These are phyloP conservation scores for Gymnocephalus cernua DNA, from an alignment of 2,113 vertebrate species.

Conservation along the genomic window DNA sequence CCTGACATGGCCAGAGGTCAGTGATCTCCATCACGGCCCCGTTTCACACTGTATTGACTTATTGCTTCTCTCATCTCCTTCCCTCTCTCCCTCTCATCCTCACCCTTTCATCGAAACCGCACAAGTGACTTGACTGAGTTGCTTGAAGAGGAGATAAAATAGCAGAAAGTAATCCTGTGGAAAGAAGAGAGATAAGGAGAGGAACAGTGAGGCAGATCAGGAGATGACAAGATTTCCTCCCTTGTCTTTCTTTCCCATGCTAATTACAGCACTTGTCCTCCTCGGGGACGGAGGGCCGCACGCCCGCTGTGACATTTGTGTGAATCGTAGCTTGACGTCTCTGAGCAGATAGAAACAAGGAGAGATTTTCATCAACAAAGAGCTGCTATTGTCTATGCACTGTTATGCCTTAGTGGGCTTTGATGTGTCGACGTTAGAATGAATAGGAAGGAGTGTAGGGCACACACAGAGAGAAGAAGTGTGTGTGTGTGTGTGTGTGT, in stretches of 20 bases:
- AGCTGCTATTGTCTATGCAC: conserved; percentile 17
- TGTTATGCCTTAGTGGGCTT: conserved; percentile 23
- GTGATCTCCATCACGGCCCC: conserved; percentile 33
- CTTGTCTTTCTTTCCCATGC: conserved; percentile 15
- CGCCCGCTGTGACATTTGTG: not conserved
- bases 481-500: not conserved
- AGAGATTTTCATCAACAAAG: conserved; percentile 57
- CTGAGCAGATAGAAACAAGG: not conserved
- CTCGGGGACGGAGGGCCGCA: conserved; percentile 1
- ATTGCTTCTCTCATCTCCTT: conserved; percentile 18
- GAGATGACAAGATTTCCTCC: conserved; percentile 53
- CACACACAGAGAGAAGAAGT: conserved; percentile 17
- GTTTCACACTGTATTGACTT: conserved; percentile 13
- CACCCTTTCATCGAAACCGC: conserved; percentile 31
- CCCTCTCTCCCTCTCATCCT: not conserved
- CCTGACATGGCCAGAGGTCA: conserved; percentile 50
- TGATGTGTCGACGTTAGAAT: conserved; percentile 32
- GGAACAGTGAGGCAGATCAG: conserved; percentile 9
- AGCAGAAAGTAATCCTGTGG: conserved; percentile 32
- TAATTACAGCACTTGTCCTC: conserved; percentile 60
- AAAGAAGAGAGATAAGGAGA: conserved; percentile 49
- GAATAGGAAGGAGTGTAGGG: conserved; percentile 13
- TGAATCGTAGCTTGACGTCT: conserved; percentile 40
- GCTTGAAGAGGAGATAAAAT: conserved; percentile 44
- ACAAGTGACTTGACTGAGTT: conserved; percentile 14